These are phyloP conservation scores for Pollenia amentaria DNA, from an alignment of 2,888 invertebrate genomes.

Conservation along the genomic window DNA sequence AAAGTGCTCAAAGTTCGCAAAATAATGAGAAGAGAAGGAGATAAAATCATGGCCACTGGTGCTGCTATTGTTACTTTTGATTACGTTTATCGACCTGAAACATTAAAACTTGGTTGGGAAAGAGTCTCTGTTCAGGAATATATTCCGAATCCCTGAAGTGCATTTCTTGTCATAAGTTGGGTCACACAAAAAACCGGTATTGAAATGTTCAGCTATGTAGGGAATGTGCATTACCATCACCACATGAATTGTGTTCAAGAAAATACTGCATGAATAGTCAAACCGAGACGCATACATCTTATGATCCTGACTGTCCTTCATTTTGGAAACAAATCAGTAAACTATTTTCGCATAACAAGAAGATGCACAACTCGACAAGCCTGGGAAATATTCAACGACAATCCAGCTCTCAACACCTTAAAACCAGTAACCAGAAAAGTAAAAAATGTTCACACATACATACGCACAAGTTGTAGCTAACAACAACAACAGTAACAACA, in stretches of 20 bases:
- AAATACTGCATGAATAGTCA: conserved; percentile 40
- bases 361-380: conserved; percentile 5
- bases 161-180: conserved; percentile 33
- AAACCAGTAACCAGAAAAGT: not conserved
- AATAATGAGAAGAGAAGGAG: not conserved
- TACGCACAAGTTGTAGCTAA: conserved; percentile 9
- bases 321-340: too few species aligned
- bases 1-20: conserved; percentile 17
- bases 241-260: conserved; percentile 23
- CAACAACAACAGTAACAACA: conserved; percentile 1
- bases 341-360: too few species aligned
- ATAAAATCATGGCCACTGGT: not conserved
- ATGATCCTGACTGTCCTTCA: too few species aligned
- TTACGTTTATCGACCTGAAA: not conserved
- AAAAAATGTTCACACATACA: conserved; percentile 4
- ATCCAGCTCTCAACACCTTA: conserved; percentile 9
- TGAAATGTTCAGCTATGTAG: conserved; percentile 10
- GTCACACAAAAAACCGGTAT: conserved; percentile 41
- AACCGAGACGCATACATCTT: conserved; percentile 19
- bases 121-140: not conserved
- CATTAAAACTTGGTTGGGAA: conserved; percentile 15
- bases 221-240: conserved; percentile 27
- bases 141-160: conserved; percentile 33
- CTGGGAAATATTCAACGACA: conserved; percentile 24
- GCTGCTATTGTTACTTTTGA: conserved; percentile 36